Base-by-base conservation (phyloP, 2,797 vertebrate species). In the Sebastes paucispinis region DNA sequence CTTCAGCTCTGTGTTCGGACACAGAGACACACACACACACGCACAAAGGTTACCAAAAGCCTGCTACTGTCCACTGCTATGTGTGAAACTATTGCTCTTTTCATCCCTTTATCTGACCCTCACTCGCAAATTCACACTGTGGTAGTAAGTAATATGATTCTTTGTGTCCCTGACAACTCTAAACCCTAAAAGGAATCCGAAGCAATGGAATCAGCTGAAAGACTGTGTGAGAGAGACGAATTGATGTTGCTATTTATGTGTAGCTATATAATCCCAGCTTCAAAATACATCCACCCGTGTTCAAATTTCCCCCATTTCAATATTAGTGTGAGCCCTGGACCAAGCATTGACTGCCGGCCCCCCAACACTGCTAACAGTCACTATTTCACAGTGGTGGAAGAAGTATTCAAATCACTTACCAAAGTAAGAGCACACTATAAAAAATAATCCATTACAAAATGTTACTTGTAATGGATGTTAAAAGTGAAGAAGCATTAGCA, bases 1-100 rank as follows among this genome's bases (percentile, higher is more conserved):
- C 90, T 87, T 81, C 72, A 57, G 36, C 79, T 34, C 22, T 65
- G 64, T 69, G 76, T 67, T 73, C 10, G 1, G 12, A 43, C 55
- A 71, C 1, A 68, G 4, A 71, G 47, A 66, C 47, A 57, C 43
- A 58, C 66, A 55, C 62, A 73, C 68, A 65, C 43, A 60, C 66
- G 50, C 62, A 73, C 68, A 65, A 9, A 63, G 63, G 68, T 76
- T 68, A 85, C 25, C 16, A 8, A 63, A 57, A 80, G 32, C 47
- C 73, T 47, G 69, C 2, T 64, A 8, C 36, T 64, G 29, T 81
- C 39, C 10, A 34, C 27, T 32, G 66, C 65, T 31, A 73, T 13
- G 14, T 75, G 58, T 72, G 20, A 64, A 63, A 50, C 22, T 32
- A 50, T 13, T 43, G 13, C 0, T 39, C 62, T 64, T 77, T 78